These are phyloP conservation scores for Streptopelia turtur DNA, from an alignment of 2,797 vertebrate species.

Conservation along the genomic window DNA sequence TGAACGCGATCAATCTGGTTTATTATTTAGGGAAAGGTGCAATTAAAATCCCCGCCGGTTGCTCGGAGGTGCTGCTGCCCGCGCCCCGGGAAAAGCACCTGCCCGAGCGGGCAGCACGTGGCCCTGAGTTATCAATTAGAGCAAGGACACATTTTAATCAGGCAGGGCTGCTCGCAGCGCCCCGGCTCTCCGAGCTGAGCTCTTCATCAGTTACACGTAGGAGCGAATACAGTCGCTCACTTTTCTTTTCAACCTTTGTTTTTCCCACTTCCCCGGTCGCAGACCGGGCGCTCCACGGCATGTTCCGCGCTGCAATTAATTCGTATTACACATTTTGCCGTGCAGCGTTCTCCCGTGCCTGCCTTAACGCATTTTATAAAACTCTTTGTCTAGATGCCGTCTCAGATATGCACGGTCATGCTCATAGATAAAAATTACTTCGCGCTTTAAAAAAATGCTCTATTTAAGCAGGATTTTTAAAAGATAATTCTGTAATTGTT, in stretches of 20 bases:
- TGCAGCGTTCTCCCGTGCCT: background rate
- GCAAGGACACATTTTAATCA: conserved; percentile 1
- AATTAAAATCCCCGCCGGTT: background rate
- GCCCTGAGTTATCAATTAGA: background rate
- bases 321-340: background rate
- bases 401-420: background rate
- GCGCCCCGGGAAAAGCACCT: background rate
- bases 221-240: background rate
- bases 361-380: background rate
- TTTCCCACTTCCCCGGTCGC: background rate
- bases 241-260: too few species aligned
- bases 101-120: background rate
- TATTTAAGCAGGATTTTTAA: background rate
- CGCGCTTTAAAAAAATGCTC: background rate
- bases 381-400: background rate
- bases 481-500: background rate
- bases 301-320: background rate
- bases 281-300: background rate
- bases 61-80: background rate
- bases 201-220: background rate
- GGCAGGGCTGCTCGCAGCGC: background rate
- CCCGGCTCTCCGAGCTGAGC: background rate
- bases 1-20: background rate
- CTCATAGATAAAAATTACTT: background rate
- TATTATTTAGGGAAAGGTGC: background rate